phyloP scores from a whole-genome alignment of 2,113 vertebrate genomes.

The Raja brachyura region DNA sequence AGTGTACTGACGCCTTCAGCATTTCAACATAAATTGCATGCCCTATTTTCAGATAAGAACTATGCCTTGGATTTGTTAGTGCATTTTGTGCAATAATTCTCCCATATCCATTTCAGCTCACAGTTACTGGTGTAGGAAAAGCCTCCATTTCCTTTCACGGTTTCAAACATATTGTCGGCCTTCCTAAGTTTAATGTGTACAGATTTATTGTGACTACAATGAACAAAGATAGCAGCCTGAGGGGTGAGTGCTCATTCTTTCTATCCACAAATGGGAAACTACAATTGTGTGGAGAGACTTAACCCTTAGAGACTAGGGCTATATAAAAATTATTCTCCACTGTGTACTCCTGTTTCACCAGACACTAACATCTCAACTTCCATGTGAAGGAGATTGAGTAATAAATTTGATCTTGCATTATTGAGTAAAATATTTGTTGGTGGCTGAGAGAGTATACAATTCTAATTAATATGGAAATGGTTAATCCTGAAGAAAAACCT shows the following conservation, averaged over 20 bases:
- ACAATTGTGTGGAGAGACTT: not conserved
- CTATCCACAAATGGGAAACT: not conserved
- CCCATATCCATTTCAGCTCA: constrained; percentile 23
- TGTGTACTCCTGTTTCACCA: not conserved
- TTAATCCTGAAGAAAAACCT: not conserved
- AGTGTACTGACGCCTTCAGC: not conserved
- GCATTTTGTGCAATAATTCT: not conserved
- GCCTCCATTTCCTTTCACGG: constrained; percentile 12
- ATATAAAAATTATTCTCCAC: not conserved
- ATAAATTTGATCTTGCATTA: not conserved
- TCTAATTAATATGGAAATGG: not conserved
- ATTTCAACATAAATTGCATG: not conserved
- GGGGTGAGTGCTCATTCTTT: constrained; percentile 8
- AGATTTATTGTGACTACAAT: constrained; percentile 33
- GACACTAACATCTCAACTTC: not conserved
- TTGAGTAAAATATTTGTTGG: not conserved
- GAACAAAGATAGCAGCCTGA: constrained; percentile 32
- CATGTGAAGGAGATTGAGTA: not conserved
- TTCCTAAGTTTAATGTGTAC: constrained; percentile 15
- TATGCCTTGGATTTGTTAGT: not conserved
- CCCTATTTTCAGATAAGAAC: not conserved
- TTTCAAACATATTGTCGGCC: constrained; percentile 5
- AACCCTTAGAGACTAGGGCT: not conserved
- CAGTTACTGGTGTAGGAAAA: constrained; percentile 31
- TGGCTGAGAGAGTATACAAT: not conserved